A percentile compares a stretch with the other conserved stretches of the same genome.
These are phyloP conservation scores for Zosterops japonicus DNA, from an alignment of 2,113 vertebrate species.

Conservation along the genomic window DNA sequence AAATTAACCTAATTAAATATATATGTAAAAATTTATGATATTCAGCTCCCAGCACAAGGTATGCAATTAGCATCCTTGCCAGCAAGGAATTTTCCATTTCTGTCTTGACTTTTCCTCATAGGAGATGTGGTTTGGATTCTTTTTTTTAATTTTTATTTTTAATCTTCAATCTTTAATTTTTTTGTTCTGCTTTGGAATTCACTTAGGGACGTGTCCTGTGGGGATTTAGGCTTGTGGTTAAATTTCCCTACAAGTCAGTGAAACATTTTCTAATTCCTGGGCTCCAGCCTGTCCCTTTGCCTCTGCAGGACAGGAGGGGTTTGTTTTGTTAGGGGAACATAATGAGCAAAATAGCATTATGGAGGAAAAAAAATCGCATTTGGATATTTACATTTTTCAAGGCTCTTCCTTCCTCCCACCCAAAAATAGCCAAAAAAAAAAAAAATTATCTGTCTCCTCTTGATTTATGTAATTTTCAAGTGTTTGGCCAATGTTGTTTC, in stretches of 20 bases:
- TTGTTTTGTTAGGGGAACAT: not conserved
- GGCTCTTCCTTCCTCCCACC: conserved; percentile 50
- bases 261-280: not conserved
- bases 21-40: conserved; percentile 48
- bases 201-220: not conserved
- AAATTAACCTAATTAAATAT: conserved; percentile 70
- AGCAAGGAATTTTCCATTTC: conserved; percentile 62
- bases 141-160: not conserved
- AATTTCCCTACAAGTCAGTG: not conserved
- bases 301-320: not conserved
- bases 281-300: not conserved
- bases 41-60: conserved; percentile 25
- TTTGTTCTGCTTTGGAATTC: conserved; percentile 22
- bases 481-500: not conserved
- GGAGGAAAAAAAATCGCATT: conserved; percentile 32
- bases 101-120: conserved; percentile 25
- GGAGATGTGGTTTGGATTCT: not conserved
- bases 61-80: conserved; percentile 23
- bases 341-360: not conserved
- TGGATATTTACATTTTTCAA: conserved; percentile 62
- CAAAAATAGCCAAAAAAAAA: conserved; percentile 45
- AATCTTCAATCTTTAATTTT: conserved; percentile 30
- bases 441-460: not conserved
- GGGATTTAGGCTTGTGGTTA: conserved; percentile 11
- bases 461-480: conserved; percentile 32